These are phyloP conservation scores for Gulo gulo DNA, from an alignment of 2,113 vertebrate species.

Conservation along the genomic window DNA sequence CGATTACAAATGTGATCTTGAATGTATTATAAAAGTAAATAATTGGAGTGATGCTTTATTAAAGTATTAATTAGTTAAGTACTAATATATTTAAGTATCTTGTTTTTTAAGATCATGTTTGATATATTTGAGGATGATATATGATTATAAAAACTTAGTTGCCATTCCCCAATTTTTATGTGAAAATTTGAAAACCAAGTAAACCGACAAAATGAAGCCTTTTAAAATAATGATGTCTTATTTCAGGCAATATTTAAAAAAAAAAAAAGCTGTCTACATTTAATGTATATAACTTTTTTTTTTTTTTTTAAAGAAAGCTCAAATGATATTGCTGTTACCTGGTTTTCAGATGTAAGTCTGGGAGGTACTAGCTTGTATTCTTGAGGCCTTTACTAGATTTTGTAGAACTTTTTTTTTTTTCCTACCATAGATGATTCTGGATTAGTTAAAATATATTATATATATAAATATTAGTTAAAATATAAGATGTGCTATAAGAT, in stretches of 20 bases:
- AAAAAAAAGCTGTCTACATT: neutral
- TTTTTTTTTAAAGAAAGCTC: neutral
- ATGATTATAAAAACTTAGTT: neutral
- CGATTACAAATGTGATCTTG: neutral
- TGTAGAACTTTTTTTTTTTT: neutral
- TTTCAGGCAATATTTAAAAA: neutral
- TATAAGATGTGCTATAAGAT: neutral
- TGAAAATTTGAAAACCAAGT: slow-evolving; percentile 30
- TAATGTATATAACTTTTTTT: neutral
- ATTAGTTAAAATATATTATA: neutral
- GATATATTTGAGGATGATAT: neutral
- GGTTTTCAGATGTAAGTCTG: neutral
- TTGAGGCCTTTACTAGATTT: neutral
- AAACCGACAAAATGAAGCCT: neutral
- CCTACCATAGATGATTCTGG: neutral
- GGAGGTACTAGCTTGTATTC: neutral
- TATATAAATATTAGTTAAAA: neutral
- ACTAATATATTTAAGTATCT: neutral
- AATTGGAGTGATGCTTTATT: neutral
- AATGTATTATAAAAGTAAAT: neutral
- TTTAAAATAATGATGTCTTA: neutral
- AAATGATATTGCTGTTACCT: neutral
- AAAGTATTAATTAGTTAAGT: neutral
- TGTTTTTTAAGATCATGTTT: neutral
- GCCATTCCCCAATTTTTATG: neutral